Base-by-base conservation (phyloP, 2,888 invertebrate species). In the Allolobophora icterica region DNA sequence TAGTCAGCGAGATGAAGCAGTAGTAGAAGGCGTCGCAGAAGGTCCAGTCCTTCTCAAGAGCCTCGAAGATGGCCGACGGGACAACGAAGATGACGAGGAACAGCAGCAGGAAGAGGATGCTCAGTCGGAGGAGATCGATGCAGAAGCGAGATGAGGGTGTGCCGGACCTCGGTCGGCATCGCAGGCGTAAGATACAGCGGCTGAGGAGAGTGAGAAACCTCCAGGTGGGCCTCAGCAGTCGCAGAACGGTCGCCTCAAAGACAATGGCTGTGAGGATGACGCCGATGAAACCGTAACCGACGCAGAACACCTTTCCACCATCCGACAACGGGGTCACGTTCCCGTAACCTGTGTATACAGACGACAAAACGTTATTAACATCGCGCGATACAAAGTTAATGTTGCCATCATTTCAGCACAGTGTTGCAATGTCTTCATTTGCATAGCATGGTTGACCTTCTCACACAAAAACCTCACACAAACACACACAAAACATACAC, bases 1-100 rank as follows among this genome's bases (percentile, higher is more conserved):
- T 98, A 40, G 98, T 98, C 93, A 98, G 96, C 30, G 98, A 98
- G 94, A 98, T 97, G 96, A 98, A 98, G 95, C 98, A 98, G 95
- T 98, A 98, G 96, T 98, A 98, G 94, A 98, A 96, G 0, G 98
- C 97, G 96, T 98, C 98, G 93, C 98, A 96, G 95, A 97, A 97
- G 94, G 97, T 97, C 98, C 98, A 98, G 19, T 97, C 97, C 0
- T 97, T 97, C 95, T 98, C 98, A 92, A 98, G 95, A 89, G 96
- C 95, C 34, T 97, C 96, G 95, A 98, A 98, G 89, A 97, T 96
- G 71, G 96, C 96, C 0, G 98, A 97, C 0, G 98, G 98, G 89
- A 97, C 95, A 91, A 97, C 95, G 94, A 97, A 96, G 95, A 97
- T 97, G 94, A 97, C 95, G 87, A 97, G 95, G 52, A 96, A 93